These are phyloP conservation scores for Gymnobelideus leadbeateri DNA, from an alignment of 2,113 vertebrate species.

Conservation along the genomic window DNA sequence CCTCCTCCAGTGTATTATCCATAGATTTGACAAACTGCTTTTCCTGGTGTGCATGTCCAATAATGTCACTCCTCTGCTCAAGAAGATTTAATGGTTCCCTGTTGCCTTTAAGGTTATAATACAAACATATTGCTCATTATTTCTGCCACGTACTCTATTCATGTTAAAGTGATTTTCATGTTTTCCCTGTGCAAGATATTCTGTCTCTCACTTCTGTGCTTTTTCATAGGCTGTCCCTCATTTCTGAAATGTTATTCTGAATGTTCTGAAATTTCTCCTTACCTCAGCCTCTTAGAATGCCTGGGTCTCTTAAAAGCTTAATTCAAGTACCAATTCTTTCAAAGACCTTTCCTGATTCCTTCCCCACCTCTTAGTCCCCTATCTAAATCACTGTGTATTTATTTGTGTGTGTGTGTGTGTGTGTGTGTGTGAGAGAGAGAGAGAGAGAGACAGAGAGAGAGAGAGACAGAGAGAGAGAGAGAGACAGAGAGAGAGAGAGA, in stretches of 20 bases:
- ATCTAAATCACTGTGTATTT: too few relatives aligned
- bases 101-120: neutral
- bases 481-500: too few relatives aligned
- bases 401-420: too few relatives aligned
- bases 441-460: too few relatives aligned
- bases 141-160: neutral
- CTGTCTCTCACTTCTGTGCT: neutral
- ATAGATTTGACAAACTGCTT: neutral
- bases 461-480: too few relatives aligned
- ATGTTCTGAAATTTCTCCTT: too few relatives aligned
- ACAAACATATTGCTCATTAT: too few relatives aligned
- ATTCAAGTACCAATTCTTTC: too few relatives aligned
- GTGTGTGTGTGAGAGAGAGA: too few relatives aligned
- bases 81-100: neutral
- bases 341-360: too few relatives aligned
- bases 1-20: neutral
- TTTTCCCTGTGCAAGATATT: neutral
- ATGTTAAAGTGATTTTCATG: neutral
- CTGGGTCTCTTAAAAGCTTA: too few relatives aligned
- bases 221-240: neutral
- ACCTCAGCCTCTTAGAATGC: slow-evolving; percentile 26
- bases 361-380: too few relatives aligned
- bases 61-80: neutral
- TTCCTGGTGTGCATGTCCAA: neutral
- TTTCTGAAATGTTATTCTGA: neutral